Base-by-base conservation (phyloP, 2,888 invertebrate genomes). In the Eupithecia centaureata region DNA sequence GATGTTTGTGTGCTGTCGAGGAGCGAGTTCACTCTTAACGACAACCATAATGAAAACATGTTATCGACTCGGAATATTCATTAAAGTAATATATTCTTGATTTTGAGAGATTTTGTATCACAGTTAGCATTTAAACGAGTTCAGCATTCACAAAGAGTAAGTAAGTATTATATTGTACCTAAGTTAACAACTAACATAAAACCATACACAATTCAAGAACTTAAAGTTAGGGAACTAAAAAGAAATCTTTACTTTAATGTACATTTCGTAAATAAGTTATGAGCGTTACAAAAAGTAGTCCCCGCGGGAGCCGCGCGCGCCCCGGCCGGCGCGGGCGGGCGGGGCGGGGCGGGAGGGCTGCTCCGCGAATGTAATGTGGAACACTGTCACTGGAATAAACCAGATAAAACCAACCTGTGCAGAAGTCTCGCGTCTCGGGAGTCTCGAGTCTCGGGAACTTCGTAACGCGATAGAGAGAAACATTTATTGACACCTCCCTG, bases 231-330 rank as follows among this genome's bases (percentile, higher is more conserved):
- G 4, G 5, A 59, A 54, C 65, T 54, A 58, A 56, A 63, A 18
- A 33, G 59, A 51, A 68, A 59, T 62, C 42, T 62, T 65, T 54
- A 18, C 52, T 64, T 61, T 42, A 51, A 58, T 58, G 64, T 38
- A 59, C 54, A 38, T 56, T 57, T 65, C 47, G 35, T 69, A 60
- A 63, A 65, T 69, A 69, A 35, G 68, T 68, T 59, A 68, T 68
- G 62, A 68, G 65, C 22, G 42, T 54, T 65, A 60, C 59, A 42
- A 32, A 61, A 65, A 68, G 28, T 65, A 56, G 30, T 0, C 47
- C 54, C 63, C 67, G 63, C 5, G 58, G n/a, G 59, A 54, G 18
- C 22, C 42, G 25, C 60, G 30, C 30, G 22, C 13, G 15, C 51
- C 18, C 5, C 13, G 27, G 32, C 4, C 27, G 47, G 25, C 30